Conservation (phyloP, 2,888 invertebrate genomes). For the Operophtera brumata region DNA sequence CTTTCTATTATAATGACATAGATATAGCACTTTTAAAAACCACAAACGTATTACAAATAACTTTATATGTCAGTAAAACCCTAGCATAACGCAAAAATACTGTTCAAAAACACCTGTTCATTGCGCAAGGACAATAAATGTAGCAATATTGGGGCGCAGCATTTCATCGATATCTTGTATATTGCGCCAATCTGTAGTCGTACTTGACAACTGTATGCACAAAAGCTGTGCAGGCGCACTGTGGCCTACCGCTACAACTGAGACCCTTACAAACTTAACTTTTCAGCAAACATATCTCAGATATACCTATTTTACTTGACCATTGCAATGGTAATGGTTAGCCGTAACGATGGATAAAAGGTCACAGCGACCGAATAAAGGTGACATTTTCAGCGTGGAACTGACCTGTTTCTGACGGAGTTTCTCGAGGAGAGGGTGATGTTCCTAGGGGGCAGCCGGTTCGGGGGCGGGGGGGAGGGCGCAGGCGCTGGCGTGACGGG, state of each 20-base stretch:
- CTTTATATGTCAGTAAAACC: background rate
- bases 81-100: background rate
- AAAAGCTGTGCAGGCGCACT: conserved; percentile 44
- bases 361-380: conserved; percentile 9
- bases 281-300: conserved; percentile 18
- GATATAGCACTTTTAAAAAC: too few species aligned
- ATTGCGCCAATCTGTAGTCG: conserved; percentile 45
- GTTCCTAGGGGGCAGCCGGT: conserved; percentile 71
- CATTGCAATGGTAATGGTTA: conserved; percentile 5
- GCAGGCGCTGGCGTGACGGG: conserved; percentile 64
- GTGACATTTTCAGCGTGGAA: conserved; percentile 28
- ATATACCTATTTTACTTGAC: conserved; percentile 5
- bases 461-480: conserved; percentile 80
- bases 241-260: conserved; percentile 37
- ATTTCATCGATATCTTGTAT: conserved; percentile 44
- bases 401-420: conserved; percentile 75
- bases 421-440: conserved; percentile 70
- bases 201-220: conserved; percentile 55
- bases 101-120: background rate
- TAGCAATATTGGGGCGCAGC: conserved; percentile 43
- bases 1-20: too few species aligned
- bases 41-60: too few species aligned
- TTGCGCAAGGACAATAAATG: conserved; percentile 21
- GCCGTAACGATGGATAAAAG: conserved; percentile 5
- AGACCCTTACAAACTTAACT: conserved; percentile 17